Percentiles rank a stretch among this genome's conserved stretches.
Evolutionary conservation across 2,888 invertebrate genomes (phyloP).

Genomic region (Calliphora vomitoria): DNA sequence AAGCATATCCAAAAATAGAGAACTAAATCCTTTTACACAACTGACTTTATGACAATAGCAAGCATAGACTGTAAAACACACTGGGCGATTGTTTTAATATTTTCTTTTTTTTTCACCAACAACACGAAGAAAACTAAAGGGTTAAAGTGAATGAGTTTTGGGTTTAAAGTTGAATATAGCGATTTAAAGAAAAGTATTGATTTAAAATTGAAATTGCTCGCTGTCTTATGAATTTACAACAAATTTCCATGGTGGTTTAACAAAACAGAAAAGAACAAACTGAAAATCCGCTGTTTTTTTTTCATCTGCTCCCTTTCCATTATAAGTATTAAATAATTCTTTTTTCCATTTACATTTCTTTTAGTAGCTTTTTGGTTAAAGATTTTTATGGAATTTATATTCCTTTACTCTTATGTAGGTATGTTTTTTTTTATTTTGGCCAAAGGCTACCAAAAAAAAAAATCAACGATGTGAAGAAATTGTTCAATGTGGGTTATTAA

Average conservation of each 20-base stretch:
- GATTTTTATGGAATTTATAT: conserved; percentile 38
- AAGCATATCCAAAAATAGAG: too few species aligned
- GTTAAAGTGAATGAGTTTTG: conserved; percentile 8
- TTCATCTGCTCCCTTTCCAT: conserved; percentile 64
- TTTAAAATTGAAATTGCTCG: conserved; percentile 73
- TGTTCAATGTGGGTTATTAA: conserved; percentile 75
- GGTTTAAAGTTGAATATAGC: conserved; percentile 11
- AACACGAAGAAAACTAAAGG: conserved; percentile 31
- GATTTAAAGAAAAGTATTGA: conserved; percentile 71
- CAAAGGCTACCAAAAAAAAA: conserved; percentile 14
- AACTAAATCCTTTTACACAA: neutral
- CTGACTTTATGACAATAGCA: conserved; percentile 31
- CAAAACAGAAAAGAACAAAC: neutral
- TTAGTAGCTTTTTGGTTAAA: conserved; percentile 47
- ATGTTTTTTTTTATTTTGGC: conserved; percentile 56
- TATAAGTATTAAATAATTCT: conserved; percentile 71
- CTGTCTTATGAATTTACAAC: conserved; percentile 42
- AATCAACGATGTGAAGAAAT: neutral
- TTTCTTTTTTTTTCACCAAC: conserved; percentile 25
- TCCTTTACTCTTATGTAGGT: conserved; percentile 10
- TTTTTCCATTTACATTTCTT: conserved; percentile 36
- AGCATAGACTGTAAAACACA: neutral
- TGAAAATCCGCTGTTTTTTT: conserved; percentile 10
- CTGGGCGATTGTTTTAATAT: conserved; percentile 46
- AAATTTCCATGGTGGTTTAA: conserved; percentile 60